Evolutionary conservation across 2,113 vertebrate genomes (phyloP).

Genomic region (Myiozetetes cayanensis): DNA sequence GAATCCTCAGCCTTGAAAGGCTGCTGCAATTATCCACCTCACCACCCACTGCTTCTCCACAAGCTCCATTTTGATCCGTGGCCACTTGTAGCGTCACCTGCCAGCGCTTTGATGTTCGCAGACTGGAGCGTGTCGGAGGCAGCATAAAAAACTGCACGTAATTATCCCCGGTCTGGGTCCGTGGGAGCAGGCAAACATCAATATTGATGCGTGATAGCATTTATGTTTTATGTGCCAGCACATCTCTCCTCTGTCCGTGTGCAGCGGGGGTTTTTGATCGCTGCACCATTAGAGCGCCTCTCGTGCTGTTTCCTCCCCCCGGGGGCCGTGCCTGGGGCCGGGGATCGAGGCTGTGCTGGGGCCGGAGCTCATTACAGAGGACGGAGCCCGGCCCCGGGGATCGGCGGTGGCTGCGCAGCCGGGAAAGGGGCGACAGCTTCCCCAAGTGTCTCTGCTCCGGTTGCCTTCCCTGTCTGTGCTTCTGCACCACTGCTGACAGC

Average conservation of each 20-base stretch:
- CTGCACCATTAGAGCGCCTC: background rate
- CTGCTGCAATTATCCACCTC: background rate
- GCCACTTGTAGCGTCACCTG: slow-evolving; percentile 2
- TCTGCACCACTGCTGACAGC: background rate
- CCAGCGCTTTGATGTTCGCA: slow-evolving; percentile 17
- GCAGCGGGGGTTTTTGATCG: slow-evolving; percentile 32
- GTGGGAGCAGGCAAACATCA: slow-evolving; percentile 50
- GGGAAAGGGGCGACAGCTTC: accelerated
- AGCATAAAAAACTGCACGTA: slow-evolving; percentile 58
- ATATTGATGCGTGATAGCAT: slow-evolving; percentile 59
- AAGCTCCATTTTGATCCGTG: slow-evolving; percentile 11
- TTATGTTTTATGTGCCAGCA: slow-evolving; percentile 36
- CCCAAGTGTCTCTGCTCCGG: background rate
- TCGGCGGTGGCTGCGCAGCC: no score
- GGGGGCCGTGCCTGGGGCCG: background rate
- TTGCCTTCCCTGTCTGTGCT: background rate
- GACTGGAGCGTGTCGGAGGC: slow-evolving; percentile 34
- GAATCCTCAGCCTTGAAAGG: background rate
- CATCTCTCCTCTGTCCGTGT: background rate
- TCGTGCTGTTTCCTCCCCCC: background rate
- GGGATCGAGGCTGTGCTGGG: background rate
- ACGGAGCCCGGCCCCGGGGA: background rate
- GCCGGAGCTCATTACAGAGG: background rate
- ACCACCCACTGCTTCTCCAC: background rate
- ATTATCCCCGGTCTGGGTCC: slow-evolving; percentile 54